Conservation (phyloP, 2,113 vertebrate genomes). For the Raja brachyura region DNA sequence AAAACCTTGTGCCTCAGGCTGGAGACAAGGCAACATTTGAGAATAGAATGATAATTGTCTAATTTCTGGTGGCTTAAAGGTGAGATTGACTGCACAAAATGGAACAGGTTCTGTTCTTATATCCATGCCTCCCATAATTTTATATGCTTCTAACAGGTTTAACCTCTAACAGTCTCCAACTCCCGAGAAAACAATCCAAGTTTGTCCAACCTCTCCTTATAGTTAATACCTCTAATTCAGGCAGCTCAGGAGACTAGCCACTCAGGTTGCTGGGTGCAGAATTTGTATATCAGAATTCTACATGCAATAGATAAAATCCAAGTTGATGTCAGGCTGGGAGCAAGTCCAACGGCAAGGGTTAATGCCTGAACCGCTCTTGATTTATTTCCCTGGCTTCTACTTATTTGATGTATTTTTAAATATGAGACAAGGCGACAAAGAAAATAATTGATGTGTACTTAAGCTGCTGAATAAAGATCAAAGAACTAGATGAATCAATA, state of each 20-base stretch:
- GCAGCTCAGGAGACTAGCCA: no score
- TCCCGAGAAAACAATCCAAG: no score
- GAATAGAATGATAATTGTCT: neutral
- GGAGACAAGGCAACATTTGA: neutral
- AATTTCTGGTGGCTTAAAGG: neutral
- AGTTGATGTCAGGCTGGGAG: neutral
- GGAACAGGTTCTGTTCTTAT: neutral
- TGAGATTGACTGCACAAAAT: neutral
- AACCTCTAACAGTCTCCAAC: no score
- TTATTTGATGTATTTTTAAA: neutral
- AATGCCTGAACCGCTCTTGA: neutral
- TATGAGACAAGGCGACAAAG: neutral
- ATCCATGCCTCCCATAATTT: no score
- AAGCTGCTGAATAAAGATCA: neutral
- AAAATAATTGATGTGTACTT: neutral
- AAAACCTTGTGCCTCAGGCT: neutral
- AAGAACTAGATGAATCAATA: neutral
- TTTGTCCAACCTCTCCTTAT: no score
- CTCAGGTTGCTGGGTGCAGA: neutral
- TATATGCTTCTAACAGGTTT: no score
- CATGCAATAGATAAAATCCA: neutral
- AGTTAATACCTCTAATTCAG: no score
- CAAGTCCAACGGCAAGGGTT: neutral
- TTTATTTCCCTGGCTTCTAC: neutral
- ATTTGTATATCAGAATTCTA: neutral